phyloP scores from a whole-genome alignment of 1,140 invertebrate species.

The Dufourea novaeangliae region DNA sequence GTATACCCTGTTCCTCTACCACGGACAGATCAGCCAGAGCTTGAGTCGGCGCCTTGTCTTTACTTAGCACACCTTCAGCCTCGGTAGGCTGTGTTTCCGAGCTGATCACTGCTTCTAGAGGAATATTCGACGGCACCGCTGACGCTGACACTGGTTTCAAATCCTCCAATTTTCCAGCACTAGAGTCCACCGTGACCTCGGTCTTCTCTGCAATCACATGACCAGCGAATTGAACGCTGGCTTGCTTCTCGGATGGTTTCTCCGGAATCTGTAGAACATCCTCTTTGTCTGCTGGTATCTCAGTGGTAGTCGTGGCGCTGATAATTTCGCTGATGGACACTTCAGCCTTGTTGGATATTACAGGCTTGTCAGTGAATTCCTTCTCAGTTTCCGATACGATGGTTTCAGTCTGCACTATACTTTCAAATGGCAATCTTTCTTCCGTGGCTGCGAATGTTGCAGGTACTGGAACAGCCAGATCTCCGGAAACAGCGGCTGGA shows the following conservation, averaged over 20 bases:
- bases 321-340: constrained; percentile 77
- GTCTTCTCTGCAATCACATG: constrained; percentile 79
- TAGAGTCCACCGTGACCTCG: constrained; percentile 76
- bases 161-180: constrained; percentile 72
- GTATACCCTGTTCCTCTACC: constrained; percentile 72
- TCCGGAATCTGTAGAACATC: constrained; percentile 68
- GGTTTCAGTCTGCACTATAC: constrained; percentile 80
- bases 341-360: constrained; percentile 75
- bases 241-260: constrained; percentile 73
- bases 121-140: constrained; percentile 71
- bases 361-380: constrained; percentile 73
- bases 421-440: constrained; percentile 80
- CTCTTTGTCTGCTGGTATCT: constrained; percentile 82
- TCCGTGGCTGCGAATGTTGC: constrained; percentile 74
- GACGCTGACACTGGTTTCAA: constrained; percentile 67
- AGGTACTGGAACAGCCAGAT: constrained; percentile 68
- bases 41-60: constrained; percentile 67
- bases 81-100: constrained; percentile 75
- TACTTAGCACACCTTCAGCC: constrained; percentile 68
- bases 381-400: constrained; percentile 81
- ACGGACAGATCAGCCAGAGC: constrained; percentile 73
- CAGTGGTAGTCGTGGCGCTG: constrained; percentile 77
- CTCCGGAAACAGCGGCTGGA: constrained; percentile 69
- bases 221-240: constrained; percentile 73
- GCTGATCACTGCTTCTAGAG: constrained; percentile 70